Base-by-base conservation (phyloP, 2,113 vertebrate genomes). In the Corythornis madagascariensis region DNA sequence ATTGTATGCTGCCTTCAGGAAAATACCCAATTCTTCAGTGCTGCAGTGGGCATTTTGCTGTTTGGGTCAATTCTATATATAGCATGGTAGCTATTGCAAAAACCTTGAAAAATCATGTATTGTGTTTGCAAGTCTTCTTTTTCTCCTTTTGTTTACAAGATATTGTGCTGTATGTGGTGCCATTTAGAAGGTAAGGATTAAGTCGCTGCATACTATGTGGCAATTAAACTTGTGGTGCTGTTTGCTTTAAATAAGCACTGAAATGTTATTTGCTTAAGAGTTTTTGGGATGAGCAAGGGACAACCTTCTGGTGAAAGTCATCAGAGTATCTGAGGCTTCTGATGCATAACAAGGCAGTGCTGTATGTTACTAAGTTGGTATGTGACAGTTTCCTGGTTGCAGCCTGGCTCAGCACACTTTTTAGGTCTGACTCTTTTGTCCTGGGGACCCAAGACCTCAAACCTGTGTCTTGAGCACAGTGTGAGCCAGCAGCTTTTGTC, bases 171-270 rank as follows among this genome's bases (percentile, higher is more conserved):
- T 10, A 29, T 45, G 17, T 52, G 17, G 31, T 89, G 81, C 24
- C 55, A 53, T 89, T 85, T 85, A 80, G 65, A 81, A 83, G 52
- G 42, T 72, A 73, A 53, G 35, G 55, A 22, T 77, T 35, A 70
- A 48, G 64, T 75, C 59, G 31, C n/a, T 65, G 6, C 45, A 4
- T 70, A 24, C 28, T 59, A 3, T 19, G 31, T 42, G 28, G 29
- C 61, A 81, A 11, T 35, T 33, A 82, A 88, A 84, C 57, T 13
- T 75, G 63, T 61, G 50, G 47, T 83, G 67, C 33, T 93, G 1
- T 89, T 89, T 83, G 78, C 78, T 83, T 82, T 79, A 89, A 89
- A 53, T 89, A 84, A 84, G 47, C 80, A n/a, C 75, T 59, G 55
- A 70, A 82, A 61, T 84, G 79, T 65, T 26, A 52, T 13, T 52